Evolutionary conservation across 2,113 vertebrate genomes (phyloP), one percentile per base, ranked within the genome.

Genomic region (Chaetodon auriga): DNA sequence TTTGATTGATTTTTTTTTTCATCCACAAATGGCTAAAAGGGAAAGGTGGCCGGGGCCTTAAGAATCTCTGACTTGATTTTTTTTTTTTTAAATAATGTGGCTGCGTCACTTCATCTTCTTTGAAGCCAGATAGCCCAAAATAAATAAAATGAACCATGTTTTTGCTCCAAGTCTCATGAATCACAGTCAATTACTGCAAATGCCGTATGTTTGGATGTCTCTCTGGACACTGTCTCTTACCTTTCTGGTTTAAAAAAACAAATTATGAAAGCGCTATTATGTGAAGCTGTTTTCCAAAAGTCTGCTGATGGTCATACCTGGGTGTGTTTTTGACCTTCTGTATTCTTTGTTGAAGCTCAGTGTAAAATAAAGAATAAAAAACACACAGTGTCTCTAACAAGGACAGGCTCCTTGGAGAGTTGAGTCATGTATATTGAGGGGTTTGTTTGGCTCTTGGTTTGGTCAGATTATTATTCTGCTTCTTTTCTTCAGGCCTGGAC

Each of bases 371-470:
- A 12, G 19, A 5, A 53, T 13, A 36, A 62, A 25, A 15, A 69
- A 25, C 7, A 53, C 25, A 65, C 35, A 55, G 55, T 7, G 8
- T 41, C 30, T 80, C 25, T 80, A 66, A 65, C 41, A 82, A 61
- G 78, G 65, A 73, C 77, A 18, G 41, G 19, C 64, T 83, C 73
- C 55, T 72, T 23, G 16, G 72, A 75, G 65, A 43, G 36, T 41
- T 87, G 82, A 88, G 62, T 90, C 86, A 87, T 62, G n/a, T 66
- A 36, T 68, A 70, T 77, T 79, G 63, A 88, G 61, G 48, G 35
- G 19, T 41, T 70, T 70, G 19, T 87, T 87, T 66, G 45, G 74
- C 53, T 76, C 45, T 58, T 38, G 46, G 35, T 85, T 73, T 63
- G 48, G 30, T 70, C 46, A 61, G 25, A 89, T 85, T 83, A 75